Conservation (phyloP, 2,113 vertebrate genomes). For the Noturus placidus region DNA sequence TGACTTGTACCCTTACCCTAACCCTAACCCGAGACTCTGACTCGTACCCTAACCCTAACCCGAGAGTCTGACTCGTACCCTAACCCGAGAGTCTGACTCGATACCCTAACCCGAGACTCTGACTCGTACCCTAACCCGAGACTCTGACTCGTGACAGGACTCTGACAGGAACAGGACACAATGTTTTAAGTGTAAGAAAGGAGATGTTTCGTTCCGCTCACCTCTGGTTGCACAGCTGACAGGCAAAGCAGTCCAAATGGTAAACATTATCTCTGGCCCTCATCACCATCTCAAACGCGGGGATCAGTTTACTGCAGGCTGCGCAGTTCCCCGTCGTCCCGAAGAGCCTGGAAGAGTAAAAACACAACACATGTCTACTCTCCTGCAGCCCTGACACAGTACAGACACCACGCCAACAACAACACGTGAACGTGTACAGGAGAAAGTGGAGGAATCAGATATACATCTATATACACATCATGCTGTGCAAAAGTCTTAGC, state of each 20-base stretch:
- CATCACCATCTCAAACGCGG: slow-evolving; percentile 99
- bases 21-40: no score
- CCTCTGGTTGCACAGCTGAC: slow-evolving; percentile 99
- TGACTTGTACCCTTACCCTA: no score
- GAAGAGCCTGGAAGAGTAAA: slow-evolving; percentile 86
- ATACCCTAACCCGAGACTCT: no score
- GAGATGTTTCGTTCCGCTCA: slow-evolving; percentile 73
- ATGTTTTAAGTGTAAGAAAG: slow-evolving; percentile 45
- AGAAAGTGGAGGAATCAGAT: neutral
- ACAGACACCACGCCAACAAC: slow-evolving; percentile 53
- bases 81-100: no score
- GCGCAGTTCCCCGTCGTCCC: slow-evolving; percentile 99
- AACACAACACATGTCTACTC: slow-evolving; percentile 62
- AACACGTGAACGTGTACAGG: slow-evolving; percentile 23
- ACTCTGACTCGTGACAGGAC: no score
- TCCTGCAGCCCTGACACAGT: slow-evolving; percentile 61
- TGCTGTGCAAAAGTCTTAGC: neutral
- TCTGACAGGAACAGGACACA: neutral
- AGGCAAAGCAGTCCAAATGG: slow-evolving; percentile 99
- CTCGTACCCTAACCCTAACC: no score
- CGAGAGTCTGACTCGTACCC: no score
- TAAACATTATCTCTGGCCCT: slow-evolving; percentile 99
- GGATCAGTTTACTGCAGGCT: slow-evolving; percentile 99
- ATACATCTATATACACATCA: neutral
- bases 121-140: no score